A percentile compares a stretch with the other conserved stretches of the same genome.
Conservation (phyloP, 2,113 vertebrate species). For the Neolamprologus tretocephalus region DNA sequence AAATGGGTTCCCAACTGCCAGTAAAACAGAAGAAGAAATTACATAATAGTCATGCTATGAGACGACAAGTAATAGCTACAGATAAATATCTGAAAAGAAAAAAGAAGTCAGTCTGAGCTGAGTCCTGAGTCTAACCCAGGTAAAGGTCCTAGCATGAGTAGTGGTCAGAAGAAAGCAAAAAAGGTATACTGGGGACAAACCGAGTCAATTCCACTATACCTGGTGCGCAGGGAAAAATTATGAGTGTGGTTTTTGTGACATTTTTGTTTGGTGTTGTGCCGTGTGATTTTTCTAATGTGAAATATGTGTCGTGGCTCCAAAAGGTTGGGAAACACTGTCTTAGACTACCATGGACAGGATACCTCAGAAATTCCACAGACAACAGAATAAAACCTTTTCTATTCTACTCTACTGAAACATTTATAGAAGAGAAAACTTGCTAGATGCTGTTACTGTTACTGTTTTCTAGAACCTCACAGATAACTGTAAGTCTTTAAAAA, state of each 20-base stretch:
- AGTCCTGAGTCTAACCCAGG: background rate
- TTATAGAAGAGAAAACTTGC: background rate
- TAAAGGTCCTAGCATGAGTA: background rate
- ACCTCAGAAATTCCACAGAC: background rate
- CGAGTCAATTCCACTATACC: fast-evolving
- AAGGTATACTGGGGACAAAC: background rate
- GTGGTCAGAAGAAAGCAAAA: fast-evolving
- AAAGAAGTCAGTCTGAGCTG: background rate
- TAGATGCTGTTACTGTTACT: background rate
- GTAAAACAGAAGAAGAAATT: background rate
- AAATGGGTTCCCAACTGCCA: background rate
- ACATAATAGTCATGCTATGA: fast-evolving
- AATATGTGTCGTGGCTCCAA: background rate
- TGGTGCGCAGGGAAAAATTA: fast-evolving
- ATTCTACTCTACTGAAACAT: background rate
- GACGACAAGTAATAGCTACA: fast-evolving
- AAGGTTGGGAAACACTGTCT: fast-evolving
- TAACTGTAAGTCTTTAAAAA: background rate
- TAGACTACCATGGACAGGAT: background rate
- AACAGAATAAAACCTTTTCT: background rate
- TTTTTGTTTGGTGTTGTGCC: background rate
- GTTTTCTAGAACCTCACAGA: background rate
- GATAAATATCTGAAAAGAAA: background rate
- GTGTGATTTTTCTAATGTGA: background rate
- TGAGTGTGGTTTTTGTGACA: background rate